Evolutionary conservation across 2,888 invertebrate species (phyloP).

Genomic region (Cantharis rustica): DNA sequence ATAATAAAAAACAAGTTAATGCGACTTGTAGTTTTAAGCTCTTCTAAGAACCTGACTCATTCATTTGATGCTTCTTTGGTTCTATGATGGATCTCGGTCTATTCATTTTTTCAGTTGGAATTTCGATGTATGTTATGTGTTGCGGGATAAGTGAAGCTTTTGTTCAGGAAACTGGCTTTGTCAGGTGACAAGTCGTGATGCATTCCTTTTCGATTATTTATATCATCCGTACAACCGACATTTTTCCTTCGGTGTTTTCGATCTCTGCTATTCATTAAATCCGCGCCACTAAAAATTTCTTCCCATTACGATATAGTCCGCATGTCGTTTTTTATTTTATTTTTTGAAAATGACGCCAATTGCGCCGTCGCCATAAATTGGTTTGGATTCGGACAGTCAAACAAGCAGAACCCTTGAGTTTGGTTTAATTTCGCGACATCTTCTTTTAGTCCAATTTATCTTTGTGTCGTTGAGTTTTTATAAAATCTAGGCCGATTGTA

Average conservation of each 20-base stretch:
- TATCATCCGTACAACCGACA: slow-evolving; percentile 1
- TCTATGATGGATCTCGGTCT: slow-evolving; percentile 13
- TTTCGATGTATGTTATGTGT: slow-evolving; percentile 10
- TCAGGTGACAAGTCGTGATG: slow-evolving; percentile 16
- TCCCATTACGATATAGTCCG: neutral
- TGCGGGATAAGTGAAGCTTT: slow-evolving; percentile 3
- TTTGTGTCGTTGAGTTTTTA: slow-evolving; percentile 31
- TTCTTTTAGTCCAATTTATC: slow-evolving; percentile 33
- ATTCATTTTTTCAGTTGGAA: slow-evolving; percentile 17
- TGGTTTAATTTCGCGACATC: slow-evolving; percentile 27
- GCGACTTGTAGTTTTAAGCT: slow-evolving; percentile 1
- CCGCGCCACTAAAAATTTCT: neutral
- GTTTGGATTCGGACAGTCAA: slow-evolving; percentile 19
- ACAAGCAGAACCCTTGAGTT: slow-evolving; percentile 24
- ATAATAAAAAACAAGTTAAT: slow-evolving; percentile 36
- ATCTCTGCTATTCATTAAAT: neutral
- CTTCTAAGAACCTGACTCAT: slow-evolving; percentile 19
- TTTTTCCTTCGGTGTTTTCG: neutral
- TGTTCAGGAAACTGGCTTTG: slow-evolving; percentile 1
- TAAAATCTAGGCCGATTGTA: slow-evolving; percentile 29
- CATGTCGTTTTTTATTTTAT: neutral
- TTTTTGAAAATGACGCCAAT: neutral
- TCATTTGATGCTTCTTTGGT: slow-evolving; percentile 11
- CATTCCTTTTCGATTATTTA: slow-evolving; percentile 23
- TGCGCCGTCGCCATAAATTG: neutral